Conservation (phyloP, 2,797 vertebrate genomes). For the Masticophis lateralis region DNA sequence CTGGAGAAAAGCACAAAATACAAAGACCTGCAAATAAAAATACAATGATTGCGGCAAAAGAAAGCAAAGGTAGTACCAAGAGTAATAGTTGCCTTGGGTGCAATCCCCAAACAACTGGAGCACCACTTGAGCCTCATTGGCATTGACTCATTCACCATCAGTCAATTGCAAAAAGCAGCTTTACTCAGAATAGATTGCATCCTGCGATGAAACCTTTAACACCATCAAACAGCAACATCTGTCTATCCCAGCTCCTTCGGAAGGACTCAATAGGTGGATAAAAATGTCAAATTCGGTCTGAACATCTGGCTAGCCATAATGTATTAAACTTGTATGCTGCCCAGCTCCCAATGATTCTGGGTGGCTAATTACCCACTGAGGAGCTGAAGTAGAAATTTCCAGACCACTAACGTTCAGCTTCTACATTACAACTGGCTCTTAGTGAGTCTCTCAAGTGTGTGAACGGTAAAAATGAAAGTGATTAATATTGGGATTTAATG, state of each 20-base stretch:
- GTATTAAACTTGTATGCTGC: neutral
- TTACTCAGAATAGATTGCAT: neutral
- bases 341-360: neutral
- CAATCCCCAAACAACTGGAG: neutral
- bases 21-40: too few species aligned
- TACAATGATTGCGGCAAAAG: neutral
- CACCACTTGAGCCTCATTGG: neutral
- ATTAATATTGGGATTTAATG: neutral
- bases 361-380: neutral
- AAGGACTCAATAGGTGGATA: neutral
- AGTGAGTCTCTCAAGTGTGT: neutral
- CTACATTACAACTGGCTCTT: neutral
- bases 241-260: neutral
- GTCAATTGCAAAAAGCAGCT: neutral
- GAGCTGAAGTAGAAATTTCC: neutral
- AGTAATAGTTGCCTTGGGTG: neutral
- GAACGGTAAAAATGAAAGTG: neutral
- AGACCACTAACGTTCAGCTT: neutral
- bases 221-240: neutral
- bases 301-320: neutral
- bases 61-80: neutral
- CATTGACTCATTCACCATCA: neutral
- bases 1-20: neutral
- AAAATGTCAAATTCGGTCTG: neutral
- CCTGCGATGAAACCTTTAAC: neutral